Evolutionary conservation across 2,113 vertebrate genomes (phyloP).

Genomic region (Petrocephalus zakoni): DNA sequence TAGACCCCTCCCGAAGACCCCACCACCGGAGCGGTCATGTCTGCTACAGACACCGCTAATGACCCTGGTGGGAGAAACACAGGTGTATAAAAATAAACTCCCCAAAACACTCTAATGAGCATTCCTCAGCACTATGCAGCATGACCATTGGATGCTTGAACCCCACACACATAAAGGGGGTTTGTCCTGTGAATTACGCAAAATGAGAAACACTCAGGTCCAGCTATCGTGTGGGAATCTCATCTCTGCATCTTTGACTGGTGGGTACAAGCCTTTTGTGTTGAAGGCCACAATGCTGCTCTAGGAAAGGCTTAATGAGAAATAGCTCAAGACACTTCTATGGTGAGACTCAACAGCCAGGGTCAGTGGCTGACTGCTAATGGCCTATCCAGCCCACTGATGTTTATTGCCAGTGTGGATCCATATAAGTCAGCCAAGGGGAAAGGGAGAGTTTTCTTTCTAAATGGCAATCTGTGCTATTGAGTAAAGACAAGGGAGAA

Average conservation of each 20-base stretch:
- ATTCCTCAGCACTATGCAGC: background rate
- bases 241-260: background rate
- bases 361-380: background rate
- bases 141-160: background rate
- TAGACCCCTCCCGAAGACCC: slow-evolving; percentile 95
- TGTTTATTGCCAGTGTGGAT: background rate
- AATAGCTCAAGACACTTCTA: background rate
- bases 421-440: background rate
- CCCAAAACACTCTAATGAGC: background rate
- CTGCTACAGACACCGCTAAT: slow-evolving; percentile 84
- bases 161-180: background rate
- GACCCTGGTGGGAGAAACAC: slow-evolving; percentile 69
- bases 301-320: background rate
- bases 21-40: slow-evolving; percentile 90
- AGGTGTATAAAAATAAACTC: background rate
- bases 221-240: background rate
- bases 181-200: background rate
- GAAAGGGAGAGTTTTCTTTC: background rate
- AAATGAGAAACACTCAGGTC: no score
- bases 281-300: background rate
- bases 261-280: background rate
- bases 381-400: background rate
- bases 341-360: background rate
- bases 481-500: background rate
- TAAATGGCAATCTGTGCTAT: background rate